Base-by-base conservation (phyloP, 2,113 vertebrate species). In the Acanthisitta chloris region DNA sequence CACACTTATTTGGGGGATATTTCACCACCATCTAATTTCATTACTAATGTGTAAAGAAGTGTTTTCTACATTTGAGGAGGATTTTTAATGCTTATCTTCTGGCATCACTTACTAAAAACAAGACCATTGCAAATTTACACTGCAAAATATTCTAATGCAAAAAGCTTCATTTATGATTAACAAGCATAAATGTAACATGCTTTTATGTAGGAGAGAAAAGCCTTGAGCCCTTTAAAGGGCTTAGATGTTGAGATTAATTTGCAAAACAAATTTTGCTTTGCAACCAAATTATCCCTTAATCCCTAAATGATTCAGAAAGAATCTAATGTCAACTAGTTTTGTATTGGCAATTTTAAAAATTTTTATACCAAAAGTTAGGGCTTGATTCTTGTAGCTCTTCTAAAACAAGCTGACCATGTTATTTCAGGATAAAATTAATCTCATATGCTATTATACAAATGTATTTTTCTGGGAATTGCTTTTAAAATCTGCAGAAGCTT, bases 241-340 rank as follows among this genome's bases (percentile, higher is more conserved):
- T 55, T 92, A 81, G 24, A 64, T 40, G 4, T 40, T 73, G 78
- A 84, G 48, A 52, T 92, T 57, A 79, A 82, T 72, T 80, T 88
- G 92, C 69, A 92, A 92, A 94, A 94, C 36, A 94, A 95, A 92
- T 93, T 93, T 91, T 93, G 51, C 43, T 92, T 88, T 48, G 4
- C 82, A 86, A 61, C 67, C 83, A 88, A 71, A 89, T 97, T 96
- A 93, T 96, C 78, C 61, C 79, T 93, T 87, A 80, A 93, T 96
- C 90, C 55, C 72, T 62, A 58, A 83, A 86, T 94, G 78, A 77
- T 91, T 91, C 88, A 92, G 79, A 93, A 96, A 93, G 51, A 9
- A 8, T 86, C 19, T 55, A 14, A 38, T 55, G 12, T 64, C 61
- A 67, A 46, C 46, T 34, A 14, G 54, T 77, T 88, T 77, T 20